Conservation (phyloP, 2,888 invertebrate species). For the Lepeophtheirus nordmannii region DNA sequence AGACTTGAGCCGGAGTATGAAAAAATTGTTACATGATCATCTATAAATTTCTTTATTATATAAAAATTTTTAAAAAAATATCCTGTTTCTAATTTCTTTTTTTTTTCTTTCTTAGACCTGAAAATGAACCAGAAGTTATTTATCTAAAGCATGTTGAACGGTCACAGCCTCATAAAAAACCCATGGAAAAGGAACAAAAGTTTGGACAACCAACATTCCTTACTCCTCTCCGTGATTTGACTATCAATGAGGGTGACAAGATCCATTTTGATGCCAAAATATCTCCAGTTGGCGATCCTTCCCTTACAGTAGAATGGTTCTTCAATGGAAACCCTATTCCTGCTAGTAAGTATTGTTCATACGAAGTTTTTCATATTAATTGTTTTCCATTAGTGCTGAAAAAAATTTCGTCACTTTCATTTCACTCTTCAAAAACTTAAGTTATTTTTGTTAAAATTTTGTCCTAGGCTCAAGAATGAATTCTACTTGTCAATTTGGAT, state of each 20-base stretch:
- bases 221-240: slow-evolving; percentile 35
- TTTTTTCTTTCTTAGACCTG: slow-evolving; percentile 5
- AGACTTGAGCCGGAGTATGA: slow-evolving; percentile 8
- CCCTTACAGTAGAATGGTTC: slow-evolving; percentile 90
- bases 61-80: slow-evolving; percentile 28
- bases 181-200: slow-evolving; percentile 61
- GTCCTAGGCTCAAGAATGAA: slow-evolving; percentile 76
- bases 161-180: slow-evolving; percentile 60
- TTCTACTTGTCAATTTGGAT: slow-evolving; percentile 90
- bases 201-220: slow-evolving; percentile 84
- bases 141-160: slow-evolving; percentile 81
- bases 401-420: slow-evolving; percentile 7
- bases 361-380: too few species aligned
- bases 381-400: not conserved
- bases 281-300: slow-evolving; percentile 89
- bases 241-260: slow-evolving; percentile 74
- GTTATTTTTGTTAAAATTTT: slow-evolving; percentile 17
- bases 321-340: slow-evolving; percentile 75
- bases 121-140: slow-evolving; percentile 78
- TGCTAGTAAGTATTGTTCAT: slow-evolving; percentile 53
- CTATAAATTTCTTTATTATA: slow-evolving; percentile 15
- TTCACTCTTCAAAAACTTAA: not conserved
- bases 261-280: slow-evolving; percentile 94
- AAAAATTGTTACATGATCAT: not conserved
- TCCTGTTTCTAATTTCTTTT: slow-evolving; percentile 3